Conservation (phyloP, 2,797 vertebrate species). For the Pempheris klunzingeri region DNA sequence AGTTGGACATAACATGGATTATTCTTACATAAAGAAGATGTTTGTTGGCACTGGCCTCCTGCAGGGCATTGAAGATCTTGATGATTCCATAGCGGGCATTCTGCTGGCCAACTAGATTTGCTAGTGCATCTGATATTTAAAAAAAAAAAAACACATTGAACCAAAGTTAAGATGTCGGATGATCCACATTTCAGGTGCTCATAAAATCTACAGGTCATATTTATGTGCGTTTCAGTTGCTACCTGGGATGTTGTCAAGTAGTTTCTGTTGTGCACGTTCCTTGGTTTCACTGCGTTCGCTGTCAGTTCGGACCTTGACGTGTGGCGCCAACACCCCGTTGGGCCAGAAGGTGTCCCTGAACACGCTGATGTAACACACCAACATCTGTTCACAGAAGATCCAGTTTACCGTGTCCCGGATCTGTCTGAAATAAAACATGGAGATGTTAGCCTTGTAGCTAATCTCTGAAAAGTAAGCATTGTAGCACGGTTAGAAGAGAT, state of each 20-base stretch:
- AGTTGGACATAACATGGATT: not conserved
- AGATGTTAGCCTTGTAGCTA: not conserved
- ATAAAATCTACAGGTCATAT: not conserved
- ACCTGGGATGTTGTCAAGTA: slow-evolving; percentile 99
- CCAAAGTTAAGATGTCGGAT: not conserved
- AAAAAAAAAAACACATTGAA: not conserved
- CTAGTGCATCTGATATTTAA: slow-evolving; percentile 92
- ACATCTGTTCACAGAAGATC: slow-evolving; percentile 98
- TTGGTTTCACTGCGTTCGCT: slow-evolving; percentile 91
- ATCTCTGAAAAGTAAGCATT: not conserved
- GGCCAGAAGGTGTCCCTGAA: slow-evolving; percentile 98
- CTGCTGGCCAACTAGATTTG: slow-evolving; percentile 98
- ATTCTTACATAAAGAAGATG: slow-evolving; percentile 97
- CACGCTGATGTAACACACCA: slow-evolving; percentile 94
- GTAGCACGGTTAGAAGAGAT: too few relatives aligned
- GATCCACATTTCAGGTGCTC: not conserved
- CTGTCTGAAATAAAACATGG: slow-evolving; percentile 85
- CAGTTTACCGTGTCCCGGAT: slow-evolving; percentile 98
- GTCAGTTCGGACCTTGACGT: slow-evolving; percentile 84
- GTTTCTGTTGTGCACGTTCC: slow-evolving; percentile 95
- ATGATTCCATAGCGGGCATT: slow-evolving; percentile 96
- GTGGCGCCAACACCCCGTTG: slow-evolving; percentile 90
- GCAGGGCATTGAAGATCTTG: slow-evolving; percentile 96
- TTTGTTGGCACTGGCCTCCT: slow-evolving; percentile 97
- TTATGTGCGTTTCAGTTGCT: not conserved